These are phyloP conservation scores for Arctocebus calabarensis DNA, from an alignment of 2,797 vertebrate genomes.

Conservation along the genomic window DNA sequence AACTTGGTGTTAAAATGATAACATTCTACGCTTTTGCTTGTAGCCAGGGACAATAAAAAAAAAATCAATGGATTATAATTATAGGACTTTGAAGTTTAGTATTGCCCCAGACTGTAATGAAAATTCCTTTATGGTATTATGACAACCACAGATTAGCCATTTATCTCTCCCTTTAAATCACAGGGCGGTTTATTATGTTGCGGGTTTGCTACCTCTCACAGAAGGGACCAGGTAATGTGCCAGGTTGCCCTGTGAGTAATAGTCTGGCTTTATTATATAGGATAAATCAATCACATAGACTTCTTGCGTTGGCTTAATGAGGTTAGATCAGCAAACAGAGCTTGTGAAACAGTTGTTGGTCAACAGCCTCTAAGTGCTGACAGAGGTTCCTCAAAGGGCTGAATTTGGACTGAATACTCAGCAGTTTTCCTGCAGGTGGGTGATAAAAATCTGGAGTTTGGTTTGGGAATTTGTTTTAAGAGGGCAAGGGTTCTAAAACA, in stretches of 20 bases:
- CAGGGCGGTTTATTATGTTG: constrained; percentile 62
- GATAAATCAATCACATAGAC: constrained; percentile 81
- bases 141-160: constrained; percentile 72
- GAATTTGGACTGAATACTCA: not conserved
- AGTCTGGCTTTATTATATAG: constrained; percentile 83
- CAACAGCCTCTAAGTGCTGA: constrained; percentile 44
- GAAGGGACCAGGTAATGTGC: constrained; percentile 76
- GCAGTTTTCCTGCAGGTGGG: not conserved
- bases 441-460: not conserved
- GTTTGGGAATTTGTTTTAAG: constrained; percentile 23
- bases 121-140: constrained; percentile 63
- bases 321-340: constrained; percentile 72
- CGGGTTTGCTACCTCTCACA: constrained; percentile 79
- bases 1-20: constrained; percentile 72
- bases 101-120: constrained; percentile 50
- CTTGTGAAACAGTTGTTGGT: constrained; percentile 68
- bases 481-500: not conserved
- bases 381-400: not conserved
- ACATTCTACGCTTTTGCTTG: constrained; percentile 81
- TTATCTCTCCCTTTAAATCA: constrained; percentile 81
- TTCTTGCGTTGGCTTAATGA: constrained; percentile 74
- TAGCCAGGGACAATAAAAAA: constrained; percentile 79
- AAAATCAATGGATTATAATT: constrained; percentile 70
- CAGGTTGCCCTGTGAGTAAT: constrained; percentile 79
- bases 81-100: constrained; percentile 65